These are phyloP conservation scores for Drosophila dunni DNA, from an alignment of 1,140 invertebrate species.

Conservation along the genomic window DNA sequence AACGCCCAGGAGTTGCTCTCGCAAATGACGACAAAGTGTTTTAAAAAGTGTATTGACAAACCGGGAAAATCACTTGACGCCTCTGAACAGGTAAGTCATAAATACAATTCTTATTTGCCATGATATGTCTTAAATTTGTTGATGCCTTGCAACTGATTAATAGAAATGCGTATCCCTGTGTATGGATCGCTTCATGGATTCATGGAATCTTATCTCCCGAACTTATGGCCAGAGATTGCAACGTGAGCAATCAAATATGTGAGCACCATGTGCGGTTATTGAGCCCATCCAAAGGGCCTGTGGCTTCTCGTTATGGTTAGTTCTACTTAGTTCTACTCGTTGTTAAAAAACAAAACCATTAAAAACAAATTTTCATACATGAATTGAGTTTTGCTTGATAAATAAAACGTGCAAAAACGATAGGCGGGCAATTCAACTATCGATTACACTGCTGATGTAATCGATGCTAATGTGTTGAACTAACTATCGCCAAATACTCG, in stretches of 20 bases:
- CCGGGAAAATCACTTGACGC: constrained; percentile 95
- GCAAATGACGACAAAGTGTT: constrained; percentile 99
- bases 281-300: constrained; percentile 6
- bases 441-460: neutral
- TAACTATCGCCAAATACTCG: neutral
- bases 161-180: constrained; percentile 99
- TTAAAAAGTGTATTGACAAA: constrained; percentile 96
- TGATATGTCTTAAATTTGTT: neutral
- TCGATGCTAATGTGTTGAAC: constrained; percentile 10
- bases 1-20: constrained; percentile 97
- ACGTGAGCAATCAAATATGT: constrained; percentile 86
- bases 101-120: neutral
- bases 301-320: constrained; percentile 48
- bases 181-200: constrained; percentile 99
- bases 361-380: constrained; percentile 43
- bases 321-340: constrained; percentile 40
- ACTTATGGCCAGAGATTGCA: constrained; percentile 93
- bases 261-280: constrained; percentile 20
- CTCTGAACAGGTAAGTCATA: constrained; percentile 91
- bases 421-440: neutral
- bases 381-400: constrained; percentile 7
- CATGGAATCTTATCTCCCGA: constrained; percentile 95
- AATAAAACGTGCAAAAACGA: constrained; percentile 38
- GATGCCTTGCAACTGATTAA: constrained; percentile 29
- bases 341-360: constrained; percentile 40